Evolutionary conservation across 2,797 vertebrate species (phyloP).

Genomic region (Eutrigla gurnardus): DNA sequence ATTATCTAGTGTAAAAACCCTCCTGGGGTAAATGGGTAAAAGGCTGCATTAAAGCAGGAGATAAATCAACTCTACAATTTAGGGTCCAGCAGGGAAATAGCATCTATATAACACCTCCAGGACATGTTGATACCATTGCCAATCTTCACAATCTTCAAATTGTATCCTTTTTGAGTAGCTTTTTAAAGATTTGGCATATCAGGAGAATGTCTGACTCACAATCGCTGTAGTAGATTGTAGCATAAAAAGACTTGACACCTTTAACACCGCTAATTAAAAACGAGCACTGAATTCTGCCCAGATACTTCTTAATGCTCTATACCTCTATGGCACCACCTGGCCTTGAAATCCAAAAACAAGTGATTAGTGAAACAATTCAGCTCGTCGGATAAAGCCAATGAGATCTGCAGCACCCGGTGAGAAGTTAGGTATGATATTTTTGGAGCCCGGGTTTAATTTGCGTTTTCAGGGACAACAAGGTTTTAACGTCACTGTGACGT

Average conservation of each 20-base stretch:
- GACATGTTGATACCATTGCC: background rate
- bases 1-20: slow-evolving; percentile 75
- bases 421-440: slow-evolving; percentile 28
- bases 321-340: background rate
- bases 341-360: slow-evolving; percentile 27
- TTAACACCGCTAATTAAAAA: slow-evolving; percentile 5
- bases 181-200: background rate
- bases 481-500: slow-evolving; percentile 43
- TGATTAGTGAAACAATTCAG: slow-evolving; percentile 7
- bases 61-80: slow-evolving; percentile 60
- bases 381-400: slow-evolving; percentile 14
- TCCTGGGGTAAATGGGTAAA: slow-evolving; percentile 63
- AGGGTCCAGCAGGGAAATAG: slow-evolving; percentile 40
- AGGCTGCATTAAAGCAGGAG: slow-evolving; percentile 41
- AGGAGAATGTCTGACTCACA: slow-evolving; percentile 11
- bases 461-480: slow-evolving; percentile 15
- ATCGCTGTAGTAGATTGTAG: background rate
- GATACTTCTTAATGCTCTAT: slow-evolving; percentile 4
- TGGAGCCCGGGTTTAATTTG: slow-evolving; percentile 20
- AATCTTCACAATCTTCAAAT: background rate
- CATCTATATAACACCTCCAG: slow-evolving; percentile 11
- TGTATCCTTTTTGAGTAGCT: background rate
- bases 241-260: slow-evolving; percentile 1
- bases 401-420: slow-evolving; percentile 24
- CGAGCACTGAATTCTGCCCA: background rate